phyloP scores from a whole-genome alignment of 2,797 vertebrate species.

The Bovichtus variegatus region DNA sequence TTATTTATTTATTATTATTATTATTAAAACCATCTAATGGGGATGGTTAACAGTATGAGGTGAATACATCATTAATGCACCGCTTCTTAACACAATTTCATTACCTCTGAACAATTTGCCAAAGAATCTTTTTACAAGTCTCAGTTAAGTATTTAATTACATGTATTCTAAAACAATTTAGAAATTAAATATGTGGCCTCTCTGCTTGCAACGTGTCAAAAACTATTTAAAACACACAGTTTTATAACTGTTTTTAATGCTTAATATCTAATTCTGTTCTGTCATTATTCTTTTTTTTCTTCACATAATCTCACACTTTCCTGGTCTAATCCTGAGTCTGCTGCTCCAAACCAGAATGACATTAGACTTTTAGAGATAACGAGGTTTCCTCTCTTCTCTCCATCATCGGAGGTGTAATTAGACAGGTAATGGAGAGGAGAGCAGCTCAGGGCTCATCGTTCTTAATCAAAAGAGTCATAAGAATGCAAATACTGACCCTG shows the following conservation, averaged over 20 bases:
- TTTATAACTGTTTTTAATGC: not conserved
- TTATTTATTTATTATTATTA: no score
- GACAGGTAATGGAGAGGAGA: constrained; percentile 73
- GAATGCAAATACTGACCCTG: constrained; percentile 70
- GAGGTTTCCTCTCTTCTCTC: constrained; percentile 67
- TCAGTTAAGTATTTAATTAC: not conserved
- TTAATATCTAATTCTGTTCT: not conserved
- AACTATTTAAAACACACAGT: not conserved
- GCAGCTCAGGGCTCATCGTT: constrained; percentile 62
- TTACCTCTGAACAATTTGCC: no score
- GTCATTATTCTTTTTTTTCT: constrained; percentile 1
- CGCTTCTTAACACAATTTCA: not conserved
- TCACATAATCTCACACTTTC: constrained; percentile 19
- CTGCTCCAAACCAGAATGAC: constrained; percentile 52
- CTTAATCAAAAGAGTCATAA: constrained; percentile 69
- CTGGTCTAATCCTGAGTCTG: constrained; percentile 23
- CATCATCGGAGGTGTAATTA: constrained; percentile 80
- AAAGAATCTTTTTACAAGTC: not conserved
- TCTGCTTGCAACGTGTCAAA: no score
- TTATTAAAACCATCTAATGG: no score
- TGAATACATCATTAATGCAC: not conserved
- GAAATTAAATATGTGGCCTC: no score
- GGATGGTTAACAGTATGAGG: not conserved
- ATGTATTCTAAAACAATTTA: not conserved
- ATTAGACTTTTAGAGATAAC: constrained; percentile 73